Evolutionary conservation across 1,140 invertebrate species (phyloP), one percentile per base, ranked within the genome.

Genomic region (Plectus sambesii): DNA sequence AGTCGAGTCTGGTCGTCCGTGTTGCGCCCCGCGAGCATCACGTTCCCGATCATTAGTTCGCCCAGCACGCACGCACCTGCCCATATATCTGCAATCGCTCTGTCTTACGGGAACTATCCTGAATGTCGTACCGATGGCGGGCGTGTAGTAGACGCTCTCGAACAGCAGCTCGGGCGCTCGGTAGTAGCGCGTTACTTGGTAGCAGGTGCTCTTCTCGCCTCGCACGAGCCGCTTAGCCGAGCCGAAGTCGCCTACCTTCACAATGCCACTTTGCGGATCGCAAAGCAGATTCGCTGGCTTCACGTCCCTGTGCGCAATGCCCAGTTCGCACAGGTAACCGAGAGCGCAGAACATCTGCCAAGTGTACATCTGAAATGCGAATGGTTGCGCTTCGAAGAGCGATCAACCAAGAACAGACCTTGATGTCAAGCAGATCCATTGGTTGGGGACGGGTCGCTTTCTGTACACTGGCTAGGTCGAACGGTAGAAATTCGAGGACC

Each of bases 1-100:
- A 98, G 90, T 45, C 96, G 90, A 58, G 98, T 76, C 71, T 98
- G 93, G 75, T 97, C 90, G 30, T 97, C 90, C 42, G 89, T 89
- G 51, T 87, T 93, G 74, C 97, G 90, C 12, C 93, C 93, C 9
- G 92, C 90, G 73, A 98, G 97, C 70, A 98, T 94, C 17, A 92
- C 92, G 69, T 96, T 88, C 38, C 92, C 90, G 46, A 49, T 36
- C 4, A 63, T 30, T 52, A 98, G 75, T 74, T 99, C 93, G 26
- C 92, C 92, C 62, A 98, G 73, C 15, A 98, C 92, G 75, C 93
- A 98, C 40, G 93, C 93, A 52, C 90, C 92, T 71, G 88, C 93
- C 92, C 93, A 98, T 49, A 97, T 88, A 77, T 98, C 88, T 89
- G 64, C 3, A 64, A 60, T 9, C 23, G 5, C 2, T 27, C 25